Evolutionary conservation across 2,113 vertebrate genomes (phyloP).

Genomic region (Oriolus oriolus): DNA sequence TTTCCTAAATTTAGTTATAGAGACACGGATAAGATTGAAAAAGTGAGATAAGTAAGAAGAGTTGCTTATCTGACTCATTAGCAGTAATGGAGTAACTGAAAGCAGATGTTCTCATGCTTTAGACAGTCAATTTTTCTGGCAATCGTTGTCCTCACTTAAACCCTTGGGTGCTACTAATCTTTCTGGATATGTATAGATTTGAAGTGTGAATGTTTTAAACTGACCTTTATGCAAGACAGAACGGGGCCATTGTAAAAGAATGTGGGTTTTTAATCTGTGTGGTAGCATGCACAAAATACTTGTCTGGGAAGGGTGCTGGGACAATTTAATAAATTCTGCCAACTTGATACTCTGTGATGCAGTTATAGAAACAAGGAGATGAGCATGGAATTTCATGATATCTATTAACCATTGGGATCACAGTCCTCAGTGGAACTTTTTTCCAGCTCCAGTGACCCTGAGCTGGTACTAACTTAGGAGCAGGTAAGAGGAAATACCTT

Average conservation of each 20-base stretch:
- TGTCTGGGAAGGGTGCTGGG: neutral
- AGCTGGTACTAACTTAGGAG: neutral
- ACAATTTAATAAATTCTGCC: neutral
- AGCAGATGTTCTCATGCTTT: neutral
- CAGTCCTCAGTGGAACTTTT: neutral
- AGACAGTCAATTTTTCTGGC: neutral
- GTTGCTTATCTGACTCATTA: neutral
- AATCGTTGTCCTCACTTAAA: neutral
- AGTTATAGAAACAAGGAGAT: neutral
- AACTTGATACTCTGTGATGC: neutral
- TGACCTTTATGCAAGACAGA: neutral
- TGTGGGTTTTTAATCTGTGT: neutral
- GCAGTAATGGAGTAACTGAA: neutral
- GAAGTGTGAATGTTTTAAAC: neutral
- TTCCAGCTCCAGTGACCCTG: neutral
- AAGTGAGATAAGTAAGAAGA: neutral
- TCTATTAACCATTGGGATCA: neutral
- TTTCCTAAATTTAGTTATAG: neutral
- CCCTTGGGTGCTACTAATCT: neutral
- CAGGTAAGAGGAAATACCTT: neutral
- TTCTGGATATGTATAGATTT: neutral
- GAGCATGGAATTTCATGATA: neutral
- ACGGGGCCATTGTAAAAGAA: neutral
- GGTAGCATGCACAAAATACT: neutral
- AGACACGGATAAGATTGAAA: neutral